phyloP scores from a whole-genome alignment of 2,888 invertebrate species.

The Chymomyza amoena region DNA sequence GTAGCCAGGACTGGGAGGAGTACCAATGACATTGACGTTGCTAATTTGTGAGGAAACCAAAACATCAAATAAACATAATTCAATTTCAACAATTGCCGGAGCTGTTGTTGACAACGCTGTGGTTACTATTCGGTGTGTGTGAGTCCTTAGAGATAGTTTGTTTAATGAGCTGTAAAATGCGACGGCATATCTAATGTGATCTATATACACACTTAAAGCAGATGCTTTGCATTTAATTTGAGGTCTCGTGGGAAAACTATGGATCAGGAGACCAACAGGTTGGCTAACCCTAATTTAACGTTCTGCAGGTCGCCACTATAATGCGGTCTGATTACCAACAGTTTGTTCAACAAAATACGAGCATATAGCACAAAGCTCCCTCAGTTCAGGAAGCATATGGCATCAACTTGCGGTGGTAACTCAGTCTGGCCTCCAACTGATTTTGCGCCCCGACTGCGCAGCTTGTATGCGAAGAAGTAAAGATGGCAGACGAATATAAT shows the following conservation, averaged over 20 bases:
- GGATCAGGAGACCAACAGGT: constrained; percentile 18
- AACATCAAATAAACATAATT: constrained; percentile 78
- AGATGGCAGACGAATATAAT: constrained; percentile 58
- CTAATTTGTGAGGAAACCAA: constrained; percentile 76
- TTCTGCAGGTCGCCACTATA: constrained; percentile 36
- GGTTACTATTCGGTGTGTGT: constrained; percentile 47
- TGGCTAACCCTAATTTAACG: neutral
- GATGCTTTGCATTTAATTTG: constrained; percentile 16
- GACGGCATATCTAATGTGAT: constrained; percentile 31
- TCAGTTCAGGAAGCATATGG: constrained; percentile 34
- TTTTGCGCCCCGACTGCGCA: neutral
- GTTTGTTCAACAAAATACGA: constrained; percentile 3
- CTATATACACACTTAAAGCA: constrained; percentile 28
- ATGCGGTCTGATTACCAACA: constrained; percentile 55
- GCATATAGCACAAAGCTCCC: neutral
- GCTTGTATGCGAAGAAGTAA: constrained; percentile 24
- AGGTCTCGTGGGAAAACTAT: constrained; percentile 53
- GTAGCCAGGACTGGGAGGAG: constrained; percentile 41
- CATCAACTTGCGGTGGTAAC: neutral
- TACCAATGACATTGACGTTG: constrained; percentile 68
- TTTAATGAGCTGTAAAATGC: constrained; percentile 58
- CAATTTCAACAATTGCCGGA: constrained; percentile 75
- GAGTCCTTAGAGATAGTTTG: constrained; percentile 24
- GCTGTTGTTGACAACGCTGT: constrained; percentile 45
- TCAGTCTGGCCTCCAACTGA: constrained; percentile 10